These are phyloP conservation scores for Callipepla californica DNA, from an alignment of 2,113 vertebrate species.

Conservation along the genomic window DNA sequence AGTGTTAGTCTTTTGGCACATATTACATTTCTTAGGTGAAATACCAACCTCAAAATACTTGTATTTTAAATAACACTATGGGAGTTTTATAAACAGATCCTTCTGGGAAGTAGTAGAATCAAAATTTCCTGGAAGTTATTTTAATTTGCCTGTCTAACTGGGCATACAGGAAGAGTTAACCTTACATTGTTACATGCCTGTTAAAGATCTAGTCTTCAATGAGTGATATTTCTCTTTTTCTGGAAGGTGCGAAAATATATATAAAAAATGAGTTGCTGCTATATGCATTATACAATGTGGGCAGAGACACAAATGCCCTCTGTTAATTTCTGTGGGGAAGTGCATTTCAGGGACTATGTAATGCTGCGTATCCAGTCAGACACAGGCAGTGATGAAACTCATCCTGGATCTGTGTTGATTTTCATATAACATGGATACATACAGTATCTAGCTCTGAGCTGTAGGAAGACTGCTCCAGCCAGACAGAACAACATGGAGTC, in stretches of 20 bases:
- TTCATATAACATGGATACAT: background rate
- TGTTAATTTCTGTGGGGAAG: background rate
- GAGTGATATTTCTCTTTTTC: no score
- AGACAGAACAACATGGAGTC: rapidly evolving
- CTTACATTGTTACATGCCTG: no score
- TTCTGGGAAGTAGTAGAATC: no score
- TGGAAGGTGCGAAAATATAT: no score
- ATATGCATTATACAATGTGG: background rate
- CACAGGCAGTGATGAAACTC: background rate
- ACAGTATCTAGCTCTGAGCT: background rate
- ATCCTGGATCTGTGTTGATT: rapidly evolving
- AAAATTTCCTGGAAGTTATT: no score
- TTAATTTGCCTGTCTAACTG: no score
- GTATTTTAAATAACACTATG: background rate
- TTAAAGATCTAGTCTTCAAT: no score
- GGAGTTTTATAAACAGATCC: background rate
- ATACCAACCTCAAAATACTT: background rate
- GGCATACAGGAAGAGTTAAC: no score
- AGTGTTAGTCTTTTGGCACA: background rate
- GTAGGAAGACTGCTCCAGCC: background rate
- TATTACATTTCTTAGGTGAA: background rate
- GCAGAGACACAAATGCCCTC: background rate
- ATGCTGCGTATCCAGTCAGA: background rate
- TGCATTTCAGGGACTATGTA: rapidly evolving
- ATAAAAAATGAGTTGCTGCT: background rate